These are phyloP conservation scores for Regulus satrapa DNA, from an alignment of 2,113 vertebrate species.

Conservation along the genomic window DNA sequence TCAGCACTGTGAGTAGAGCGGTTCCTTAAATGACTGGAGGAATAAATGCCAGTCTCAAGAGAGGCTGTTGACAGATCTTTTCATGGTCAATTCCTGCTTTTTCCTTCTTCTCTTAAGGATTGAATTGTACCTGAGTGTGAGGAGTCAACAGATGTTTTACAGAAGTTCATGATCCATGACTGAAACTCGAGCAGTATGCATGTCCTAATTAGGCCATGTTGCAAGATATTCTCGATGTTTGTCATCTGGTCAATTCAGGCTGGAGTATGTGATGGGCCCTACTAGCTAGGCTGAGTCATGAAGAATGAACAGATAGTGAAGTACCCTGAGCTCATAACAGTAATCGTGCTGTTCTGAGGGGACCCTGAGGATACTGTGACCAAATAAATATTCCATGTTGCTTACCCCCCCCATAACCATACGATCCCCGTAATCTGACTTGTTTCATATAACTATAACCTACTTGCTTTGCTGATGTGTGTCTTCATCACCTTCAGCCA, in stretches of 20 bases:
- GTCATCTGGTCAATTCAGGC: background rate
- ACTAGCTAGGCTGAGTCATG: background rate
- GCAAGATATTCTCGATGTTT: background rate
- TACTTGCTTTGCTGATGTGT: background rate
- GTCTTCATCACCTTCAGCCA: background rate
- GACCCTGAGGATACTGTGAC: background rate
- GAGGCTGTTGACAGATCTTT: background rate
- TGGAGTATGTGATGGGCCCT: background rate
- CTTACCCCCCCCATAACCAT: background rate
- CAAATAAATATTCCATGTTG: background rate
- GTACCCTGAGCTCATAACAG: background rate
- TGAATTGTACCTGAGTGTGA: background rate
- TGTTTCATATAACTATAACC: background rate
- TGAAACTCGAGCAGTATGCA: background rate
- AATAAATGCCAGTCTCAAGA: background rate
- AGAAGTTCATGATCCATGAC: background rate
- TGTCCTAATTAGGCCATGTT: background rate
- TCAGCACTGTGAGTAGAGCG: background rate
- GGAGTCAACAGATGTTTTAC: background rate
- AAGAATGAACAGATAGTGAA: background rate
- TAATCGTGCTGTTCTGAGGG: background rate
- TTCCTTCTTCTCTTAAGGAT: background rate
- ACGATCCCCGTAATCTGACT: background rate
- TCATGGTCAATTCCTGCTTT: background rate
- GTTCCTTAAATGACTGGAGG: background rate